Base-by-base conservation (phyloP, 53 echinoderm and acorn worm genomes). In the Patiria pectinifera region DNA sequence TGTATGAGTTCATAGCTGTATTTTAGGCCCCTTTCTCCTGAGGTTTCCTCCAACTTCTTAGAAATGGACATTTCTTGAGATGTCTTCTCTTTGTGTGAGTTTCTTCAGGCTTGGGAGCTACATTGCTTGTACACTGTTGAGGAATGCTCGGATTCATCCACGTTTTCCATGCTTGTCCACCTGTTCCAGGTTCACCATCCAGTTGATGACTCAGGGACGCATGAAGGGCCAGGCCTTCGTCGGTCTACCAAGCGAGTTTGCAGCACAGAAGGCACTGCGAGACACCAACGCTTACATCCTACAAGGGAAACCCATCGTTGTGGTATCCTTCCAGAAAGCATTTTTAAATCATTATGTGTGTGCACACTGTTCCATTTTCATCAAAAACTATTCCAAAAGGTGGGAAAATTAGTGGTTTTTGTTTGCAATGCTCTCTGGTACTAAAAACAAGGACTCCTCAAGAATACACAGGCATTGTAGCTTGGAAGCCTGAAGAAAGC, bases 141-240 rank as follows among this genome's bases (percentile, higher is more conserved):
- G 53, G 53, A 53, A 53, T 53, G 1, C 53, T 53, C 8, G 53
- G 53, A 53, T 53, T 53, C 6, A 53, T 53, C 8, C 84, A 43
- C 61, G 26, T 84, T 60, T 21, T 83, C 83, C 66, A 78, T 78
- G 79, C 13, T 78, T 43, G 7, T 14, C 15, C 79, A 13, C 76
- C 76, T 48, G 2, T 78, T 15, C 15, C 76, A 98, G 99, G 99
- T 98, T 98, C 89, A 94, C 94, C 49, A 95, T 98, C 22, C 96
- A 96, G 84, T 90, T 98, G 85, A 98, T 98, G 99, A 96, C 94
- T 62, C 96, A 98, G 74, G 99, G 99, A 46, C 87, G 99, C 5
- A 98, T 98, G 99, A 98, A 98, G 86, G 99, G 99, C 24, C 99
- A 98, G 69, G 99, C 99, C 8, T 98, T 98, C 85, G 89, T 98